phyloP scores from a whole-genome alignment of 2,888 invertebrate genomes.

The Drosophila setosimentum region DNA sequence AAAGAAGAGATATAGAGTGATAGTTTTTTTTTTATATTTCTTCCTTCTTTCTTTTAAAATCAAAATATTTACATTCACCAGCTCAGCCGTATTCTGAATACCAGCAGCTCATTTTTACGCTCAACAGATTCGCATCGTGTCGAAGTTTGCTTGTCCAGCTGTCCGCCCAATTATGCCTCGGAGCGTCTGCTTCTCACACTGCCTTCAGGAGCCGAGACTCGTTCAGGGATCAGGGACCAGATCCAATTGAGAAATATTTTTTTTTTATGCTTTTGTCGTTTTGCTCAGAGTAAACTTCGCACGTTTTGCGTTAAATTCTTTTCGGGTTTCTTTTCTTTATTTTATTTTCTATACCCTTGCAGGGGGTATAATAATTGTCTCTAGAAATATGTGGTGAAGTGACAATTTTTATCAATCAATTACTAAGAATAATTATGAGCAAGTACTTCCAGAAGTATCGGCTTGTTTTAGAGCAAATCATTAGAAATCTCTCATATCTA shows the following conservation, averaged over 20 bases:
- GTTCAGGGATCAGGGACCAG: background rate
- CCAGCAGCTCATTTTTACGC: slow-evolving; percentile 15
- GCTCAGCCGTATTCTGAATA: slow-evolving; percentile 1
- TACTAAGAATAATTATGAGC: background rate
- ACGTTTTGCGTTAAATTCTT: slow-evolving; percentile 72
- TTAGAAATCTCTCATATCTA: background rate
- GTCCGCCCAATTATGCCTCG: slow-evolving; percentile 41
- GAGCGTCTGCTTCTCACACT: slow-evolving; percentile 20
- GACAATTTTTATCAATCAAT: background rate
- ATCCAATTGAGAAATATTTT: background rate
- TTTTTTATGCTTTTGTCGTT: slow-evolving; percentile 30
- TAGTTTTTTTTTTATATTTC: background rate
- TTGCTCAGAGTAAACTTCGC: slow-evolving; percentile 70
- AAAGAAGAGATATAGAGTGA: background rate
- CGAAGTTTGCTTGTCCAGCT: slow-evolving; percentile 10
- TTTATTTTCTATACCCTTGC: background rate
- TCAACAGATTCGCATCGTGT: slow-evolving; percentile 26
- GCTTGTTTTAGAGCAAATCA: background rate
- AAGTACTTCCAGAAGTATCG: background rate
- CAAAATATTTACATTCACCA: background rate
- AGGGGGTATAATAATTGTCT: background rate
- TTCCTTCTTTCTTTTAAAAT: background rate
- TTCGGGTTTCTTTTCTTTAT: slow-evolving; percentile 19
- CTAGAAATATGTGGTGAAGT: background rate
- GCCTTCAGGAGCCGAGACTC: background rate